These are phyloP conservation scores for Actinernus sp. DNA, from an alignment of 92 coral and sea anemone species.

Conservation along the genomic window DNA sequence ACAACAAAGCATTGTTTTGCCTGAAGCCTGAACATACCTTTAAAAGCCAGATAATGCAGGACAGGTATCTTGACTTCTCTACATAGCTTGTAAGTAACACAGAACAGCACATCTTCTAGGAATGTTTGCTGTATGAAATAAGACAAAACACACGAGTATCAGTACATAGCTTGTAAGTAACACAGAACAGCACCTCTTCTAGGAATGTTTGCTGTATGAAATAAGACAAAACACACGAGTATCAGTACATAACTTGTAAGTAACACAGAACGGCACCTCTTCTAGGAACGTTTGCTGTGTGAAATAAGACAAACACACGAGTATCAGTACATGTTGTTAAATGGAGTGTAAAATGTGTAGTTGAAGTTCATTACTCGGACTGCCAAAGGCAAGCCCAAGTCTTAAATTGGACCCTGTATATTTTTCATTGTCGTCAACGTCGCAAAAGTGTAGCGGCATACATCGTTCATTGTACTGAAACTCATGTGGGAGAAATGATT, in stretches of 20 bases:
- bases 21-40: constrained; percentile 62
- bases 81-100: constrained; percentile 14
- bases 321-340: constrained; percentile 31
- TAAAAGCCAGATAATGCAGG: constrained; percentile 53
- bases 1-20: no score
- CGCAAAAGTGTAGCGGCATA: no score
- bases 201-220: neutral
- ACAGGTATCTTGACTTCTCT: constrained; percentile 27
- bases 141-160: constrained; percentile 2
- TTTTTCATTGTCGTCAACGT: no score
- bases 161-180: constrained; percentile 16
- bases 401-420: no score
- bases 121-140: neutral
- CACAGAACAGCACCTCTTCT: constrained; percentile 15
- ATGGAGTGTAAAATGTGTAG: no score
- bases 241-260: constrained; percentile 20
- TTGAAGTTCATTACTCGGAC: no score
- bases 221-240: neutral
- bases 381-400: no score
- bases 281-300: constrained; percentile 9
- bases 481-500: no score
- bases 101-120: constrained; percentile 20
- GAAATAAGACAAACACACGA: neutral
- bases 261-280: constrained; percentile 11
- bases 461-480: no score